These are phyloP conservation scores for Cantharis flavilabris DNA, from an alignment of 2,888 invertebrate species.

Conservation along the genomic window DNA sequence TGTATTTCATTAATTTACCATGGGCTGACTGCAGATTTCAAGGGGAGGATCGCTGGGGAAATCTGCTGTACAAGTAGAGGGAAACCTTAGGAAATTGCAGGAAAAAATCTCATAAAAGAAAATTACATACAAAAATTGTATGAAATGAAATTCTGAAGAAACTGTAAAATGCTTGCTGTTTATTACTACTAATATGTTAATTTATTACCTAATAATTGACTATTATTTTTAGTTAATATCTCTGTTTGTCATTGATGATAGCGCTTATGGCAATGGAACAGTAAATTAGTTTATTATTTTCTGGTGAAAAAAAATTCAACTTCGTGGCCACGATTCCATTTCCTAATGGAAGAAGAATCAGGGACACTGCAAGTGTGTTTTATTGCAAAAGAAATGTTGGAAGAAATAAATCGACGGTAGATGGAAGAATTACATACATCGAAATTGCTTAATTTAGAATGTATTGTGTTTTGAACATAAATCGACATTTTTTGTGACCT, in stretches of 20 bases:
- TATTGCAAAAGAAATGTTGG: neutral
- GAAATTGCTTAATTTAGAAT: conserved; percentile 28
- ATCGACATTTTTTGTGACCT: conserved; percentile 50
- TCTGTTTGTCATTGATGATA: neutral
- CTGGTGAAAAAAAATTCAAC: neutral
- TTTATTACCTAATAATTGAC: no score
- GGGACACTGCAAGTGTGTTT: neutral
- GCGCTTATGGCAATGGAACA: neutral
- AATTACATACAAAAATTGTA: no score
- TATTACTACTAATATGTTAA: no score
- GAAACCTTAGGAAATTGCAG: no score
- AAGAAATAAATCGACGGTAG: neutral
- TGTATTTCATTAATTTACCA: no score
- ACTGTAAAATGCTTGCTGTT: no score
- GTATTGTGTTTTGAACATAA: conserved; percentile 46
- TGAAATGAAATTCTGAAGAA: no score
- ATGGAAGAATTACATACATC: conserved; percentile 1
- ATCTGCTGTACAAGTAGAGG: no score
- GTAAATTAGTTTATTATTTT: neutral
- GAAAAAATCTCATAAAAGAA: no score
- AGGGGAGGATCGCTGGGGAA: no score
- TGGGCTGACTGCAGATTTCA: no score
- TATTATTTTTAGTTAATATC: no score
- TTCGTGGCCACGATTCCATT: neutral
- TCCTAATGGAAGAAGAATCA: neutral